A percentile compares a stretch with the other conserved stretches of the same genome.
Conservation (phyloP, 2,888 invertebrate species). For the Xylota sylvarum region DNA sequence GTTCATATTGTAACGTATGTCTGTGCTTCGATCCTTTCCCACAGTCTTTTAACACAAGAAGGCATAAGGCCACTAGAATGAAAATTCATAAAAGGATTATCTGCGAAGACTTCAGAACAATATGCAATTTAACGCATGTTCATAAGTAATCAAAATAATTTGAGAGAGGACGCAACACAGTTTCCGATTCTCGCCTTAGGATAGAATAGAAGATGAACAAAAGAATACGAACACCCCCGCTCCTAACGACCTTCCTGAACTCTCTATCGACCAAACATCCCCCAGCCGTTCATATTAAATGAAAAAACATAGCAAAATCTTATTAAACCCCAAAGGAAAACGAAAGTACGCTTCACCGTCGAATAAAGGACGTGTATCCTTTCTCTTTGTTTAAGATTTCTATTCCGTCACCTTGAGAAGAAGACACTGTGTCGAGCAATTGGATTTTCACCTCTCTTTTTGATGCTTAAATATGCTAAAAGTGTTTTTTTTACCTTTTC, state of each 20-base stretch:
- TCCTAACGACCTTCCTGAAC: slow-evolving; percentile 13
- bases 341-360: neutral
- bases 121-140: slow-evolving; percentile 39
- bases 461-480: slow-evolving; percentile 29
- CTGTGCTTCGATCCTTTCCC: neutral
- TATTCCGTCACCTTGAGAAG: slow-evolving; percentile 14
- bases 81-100: slow-evolving; percentile 28
- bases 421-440: slow-evolving; percentile 4
- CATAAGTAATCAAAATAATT: slow-evolving; percentile 58
- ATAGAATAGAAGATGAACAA: slow-evolving; percentile 21
- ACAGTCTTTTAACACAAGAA: slow-evolving; percentile 1
- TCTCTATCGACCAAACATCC: slow-evolving; percentile 36
- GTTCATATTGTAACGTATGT: neutral
- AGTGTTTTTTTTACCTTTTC: slow-evolving; percentile 4
- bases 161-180: slow-evolving; percentile 8
- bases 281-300: slow-evolving; percentile 52
- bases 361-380: neutral
- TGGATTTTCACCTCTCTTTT: slow-evolving; percentile 31
- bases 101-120: slow-evolving; percentile 18
- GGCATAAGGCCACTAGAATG: slow-evolving; percentile 15
- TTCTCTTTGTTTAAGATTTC: slow-evolving; percentile 15
- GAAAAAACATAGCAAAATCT: slow-evolving; percentile 28
- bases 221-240: neutral
- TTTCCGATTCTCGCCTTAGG: slow-evolving; percentile 19
- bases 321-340: slow-evolving; percentile 24